These are phyloP conservation scores for Phlogophora meticulosa DNA, from an alignment of 2,888 invertebrate genomes.

Conservation along the genomic window DNA sequence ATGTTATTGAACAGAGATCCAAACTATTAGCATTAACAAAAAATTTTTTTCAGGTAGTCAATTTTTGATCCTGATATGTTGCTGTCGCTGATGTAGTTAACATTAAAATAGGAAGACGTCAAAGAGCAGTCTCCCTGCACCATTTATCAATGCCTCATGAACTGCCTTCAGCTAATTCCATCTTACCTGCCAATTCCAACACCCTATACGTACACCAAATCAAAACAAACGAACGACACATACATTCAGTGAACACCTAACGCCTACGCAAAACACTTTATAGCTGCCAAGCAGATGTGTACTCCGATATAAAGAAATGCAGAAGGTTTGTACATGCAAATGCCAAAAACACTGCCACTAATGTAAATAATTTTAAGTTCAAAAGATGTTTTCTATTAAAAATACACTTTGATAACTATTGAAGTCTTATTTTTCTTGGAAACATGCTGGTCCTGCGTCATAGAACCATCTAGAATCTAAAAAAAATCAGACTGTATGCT, in stretches of 20 bases:
- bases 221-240: slow-evolving; percentile 29
- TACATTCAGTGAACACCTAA: slow-evolving; percentile 39
- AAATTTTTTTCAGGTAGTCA: too few species aligned
- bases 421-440: too few species aligned
- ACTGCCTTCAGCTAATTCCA: neutral
- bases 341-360: neutral
- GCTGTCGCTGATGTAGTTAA: neutral
- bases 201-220: slow-evolving; percentile 28
- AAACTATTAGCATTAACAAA: too few species aligned
- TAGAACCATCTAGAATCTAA: too few species aligned
- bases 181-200: neutral
- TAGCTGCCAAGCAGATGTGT: slow-evolving; percentile 37
- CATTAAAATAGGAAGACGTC: neutral
- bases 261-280: slow-evolving; percentile 50
- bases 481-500: too few species aligned
- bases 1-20: too few species aligned
- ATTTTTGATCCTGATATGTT: too few species aligned
- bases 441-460: too few species aligned
- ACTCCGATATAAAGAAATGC: neutral
- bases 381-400: too few species aligned
- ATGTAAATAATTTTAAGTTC: too few species aligned
- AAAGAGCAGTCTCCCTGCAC: too few species aligned
- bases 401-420: too few species aligned
- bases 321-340: slow-evolving; percentile 31
- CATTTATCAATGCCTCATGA: neutral